Conservation (phyloP, 1,140 invertebrate genomes). For the Diorhabda elongata region DNA sequence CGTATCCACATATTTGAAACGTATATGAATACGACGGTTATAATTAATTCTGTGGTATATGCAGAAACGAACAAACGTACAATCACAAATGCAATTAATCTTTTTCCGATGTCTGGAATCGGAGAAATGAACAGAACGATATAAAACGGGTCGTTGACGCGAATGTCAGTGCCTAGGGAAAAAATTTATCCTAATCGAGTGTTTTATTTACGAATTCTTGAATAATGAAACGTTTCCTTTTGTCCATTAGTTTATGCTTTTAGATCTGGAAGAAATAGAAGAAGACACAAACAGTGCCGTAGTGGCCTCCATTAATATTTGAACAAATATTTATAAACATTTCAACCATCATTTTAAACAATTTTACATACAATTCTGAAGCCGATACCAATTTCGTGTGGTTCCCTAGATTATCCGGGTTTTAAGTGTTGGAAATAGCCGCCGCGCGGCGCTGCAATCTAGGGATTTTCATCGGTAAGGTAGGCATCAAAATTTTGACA, state of each 20-base stretch:
- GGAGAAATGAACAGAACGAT: not conserved
- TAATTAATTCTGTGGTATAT: not conserved
- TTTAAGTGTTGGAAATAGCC: too few relatives aligned
- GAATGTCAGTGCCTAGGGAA: slow-evolving; percentile 3
- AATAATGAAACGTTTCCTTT: slow-evolving; percentile 25
- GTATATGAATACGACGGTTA: too few relatives aligned
- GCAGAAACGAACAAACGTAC: not conserved
- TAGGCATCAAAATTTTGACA: too few relatives aligned
- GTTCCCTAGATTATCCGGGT: too few relatives aligned
- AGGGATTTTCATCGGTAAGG: too few relatives aligned
- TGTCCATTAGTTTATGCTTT: slow-evolving; percentile 19
- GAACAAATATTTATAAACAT: too few relatives aligned
- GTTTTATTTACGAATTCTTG: slow-evolving; percentile 22
- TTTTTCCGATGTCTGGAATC: not conserved
- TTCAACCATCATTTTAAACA: too few relatives aligned
- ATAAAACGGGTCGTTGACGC: slow-evolving; percentile 16
- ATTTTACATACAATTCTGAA: too few relatives aligned
- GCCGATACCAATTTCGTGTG: too few relatives aligned
- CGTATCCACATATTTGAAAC: too few relatives aligned
- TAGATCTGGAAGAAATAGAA: slow-evolving; percentile 17
- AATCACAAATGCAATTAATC: not conserved
- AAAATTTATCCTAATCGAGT: slow-evolving; percentile 18
- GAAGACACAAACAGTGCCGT: slow-evolving; percentile 8
- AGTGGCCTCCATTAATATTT: not conserved
- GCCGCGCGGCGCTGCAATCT: too few relatives aligned